Base-by-base conservation (phyloP, 2,113 vertebrate species). In the Emberiza fucata region DNA sequence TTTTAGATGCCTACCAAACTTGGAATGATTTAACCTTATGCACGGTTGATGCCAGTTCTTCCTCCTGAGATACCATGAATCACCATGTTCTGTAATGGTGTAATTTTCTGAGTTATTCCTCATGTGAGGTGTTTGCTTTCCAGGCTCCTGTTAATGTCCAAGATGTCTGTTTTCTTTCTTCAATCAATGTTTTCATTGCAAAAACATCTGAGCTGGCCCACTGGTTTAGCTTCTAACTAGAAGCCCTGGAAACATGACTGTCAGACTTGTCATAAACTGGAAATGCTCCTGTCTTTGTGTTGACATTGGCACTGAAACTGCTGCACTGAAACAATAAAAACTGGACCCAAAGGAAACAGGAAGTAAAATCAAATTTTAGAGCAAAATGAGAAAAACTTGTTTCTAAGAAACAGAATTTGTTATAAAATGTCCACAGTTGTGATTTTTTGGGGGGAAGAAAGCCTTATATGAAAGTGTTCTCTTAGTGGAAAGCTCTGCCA, bases 271-370 rank as follows among this genome's bases (percentile, higher is more conserved):
- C 86, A 69, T 79, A 94, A 96, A 76, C 84, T 75, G 92, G 90
- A 97, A 98, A 91, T 60, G 59, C 65, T 96, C 37, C 44, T 83
- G 50, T 96, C 82, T 83, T 92, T 68, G 6, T 93, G 59, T 93
- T 96, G 90, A 91, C 40, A 75, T 95, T 95, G 94, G 73, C 66
- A 64, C 48, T 90, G 85, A 81, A 88, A 85, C 77, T 65, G 35
- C 72, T 86, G 29, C 33, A 42, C 51, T 79, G 76, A 94, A 92
- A 92, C 81, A 94, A 91, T 77, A 89, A 88, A 96, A 91, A 37
- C 25, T 69, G 17, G 28, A 70, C 72, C 72, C 85, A 83, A 83
- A 94, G 76, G 94, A 92, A 86, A 81, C 54, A 88, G 83, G 89
- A 92, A 95, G 81, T 84, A 94, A 93, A 91, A 17, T 12, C 5